Percentiles rank a stretch among this genome's conserved stretches.
These are phyloP conservation scores for Meloidogyne hapla DNA, from an alignment of 1,140 invertebrate genomes.

Conservation along the genomic window DNA sequence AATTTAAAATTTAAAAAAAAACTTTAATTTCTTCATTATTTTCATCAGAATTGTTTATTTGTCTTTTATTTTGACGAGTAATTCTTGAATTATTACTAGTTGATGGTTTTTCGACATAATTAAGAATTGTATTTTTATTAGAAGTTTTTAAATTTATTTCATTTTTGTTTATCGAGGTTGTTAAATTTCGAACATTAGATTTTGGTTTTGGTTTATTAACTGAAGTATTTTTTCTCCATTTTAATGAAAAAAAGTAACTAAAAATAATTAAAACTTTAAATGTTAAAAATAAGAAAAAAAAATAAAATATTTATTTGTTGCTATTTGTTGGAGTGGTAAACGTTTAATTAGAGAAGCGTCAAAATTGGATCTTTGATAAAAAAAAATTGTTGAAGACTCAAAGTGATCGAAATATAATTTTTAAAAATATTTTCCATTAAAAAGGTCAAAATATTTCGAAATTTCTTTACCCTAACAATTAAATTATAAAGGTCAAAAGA, in stretches of 20 bases:
- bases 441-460: too few relatives aligned
- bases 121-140: neutral
- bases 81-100: neutral
- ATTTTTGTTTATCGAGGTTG: too few relatives aligned
- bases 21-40: neutral
- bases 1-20: neutral
- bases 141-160: neutral
- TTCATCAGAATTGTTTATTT: neutral
- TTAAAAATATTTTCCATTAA: too few relatives aligned
- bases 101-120: neutral
- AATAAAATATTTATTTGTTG: too few relatives aligned
- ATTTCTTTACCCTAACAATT: too few relatives aligned
- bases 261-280: neutral
- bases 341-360: too few relatives aligned
- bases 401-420: too few relatives aligned
- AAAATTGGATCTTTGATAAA: too few relatives aligned
- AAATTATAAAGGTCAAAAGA: too few relatives aligned
- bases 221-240: neutral
- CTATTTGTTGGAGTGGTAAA: too few relatives aligned
- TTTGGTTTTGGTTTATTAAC: neutral
- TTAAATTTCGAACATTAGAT: neutral
- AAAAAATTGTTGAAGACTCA: too few relatives aligned
- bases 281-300: neutral
- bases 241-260: neutral
- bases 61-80: neutral